Percentiles rank a stretch among this genome's conserved stretches.
These are phyloP conservation scores for Dendrolimus punctatus DNA, from an alignment of 1,140 invertebrate species.

Conservation along the genomic window DNA sequence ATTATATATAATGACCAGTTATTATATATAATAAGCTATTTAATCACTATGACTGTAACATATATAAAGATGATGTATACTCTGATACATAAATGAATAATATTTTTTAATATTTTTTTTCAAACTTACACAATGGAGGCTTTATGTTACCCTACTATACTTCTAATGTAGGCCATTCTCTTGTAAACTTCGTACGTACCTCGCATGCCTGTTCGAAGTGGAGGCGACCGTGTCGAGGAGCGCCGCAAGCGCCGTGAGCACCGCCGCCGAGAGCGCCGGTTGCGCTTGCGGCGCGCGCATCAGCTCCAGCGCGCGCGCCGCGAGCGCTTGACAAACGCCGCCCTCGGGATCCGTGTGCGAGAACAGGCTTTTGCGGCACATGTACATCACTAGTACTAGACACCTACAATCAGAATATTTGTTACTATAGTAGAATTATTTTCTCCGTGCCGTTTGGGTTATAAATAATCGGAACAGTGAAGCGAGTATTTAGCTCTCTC, in stretches of 20 bases:
- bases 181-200: slow-evolving; percentile 1
- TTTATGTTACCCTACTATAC: slow-evolving; percentile 9
- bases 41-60: too few species aligned
- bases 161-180: neutral
- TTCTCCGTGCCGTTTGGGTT: too few species aligned
- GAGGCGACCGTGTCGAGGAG: slow-evolving; percentile 31
- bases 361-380: slow-evolving; percentile 85
- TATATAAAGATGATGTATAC: too few species aligned
- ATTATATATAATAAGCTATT: too few species aligned
- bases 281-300: slow-evolving; percentile 27
- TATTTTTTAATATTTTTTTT: too few species aligned
- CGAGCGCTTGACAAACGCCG: slow-evolving; percentile 56
- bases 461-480: too few species aligned
- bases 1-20: too few species aligned
- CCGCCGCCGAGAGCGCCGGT: slow-evolving; percentile 42
- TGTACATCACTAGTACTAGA: slow-evolving; percentile 88
- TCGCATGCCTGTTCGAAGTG: slow-evolving; percentile 11
- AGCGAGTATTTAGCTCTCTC: too few species aligned
- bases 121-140: too few species aligned
- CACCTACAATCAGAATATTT: slow-evolving; percentile 74
- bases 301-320: slow-evolving; percentile 56
- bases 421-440: too few species aligned
- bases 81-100: too few species aligned
- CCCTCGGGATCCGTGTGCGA: slow-evolving; percentile 26
- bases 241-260: slow-evolving; percentile 26